Percentiles rank a stretch among this genome's conserved stretches.
Evolutionary conservation across 2,888 invertebrate genomes (phyloP).

Genomic region (Cordilura impudica): DNA sequence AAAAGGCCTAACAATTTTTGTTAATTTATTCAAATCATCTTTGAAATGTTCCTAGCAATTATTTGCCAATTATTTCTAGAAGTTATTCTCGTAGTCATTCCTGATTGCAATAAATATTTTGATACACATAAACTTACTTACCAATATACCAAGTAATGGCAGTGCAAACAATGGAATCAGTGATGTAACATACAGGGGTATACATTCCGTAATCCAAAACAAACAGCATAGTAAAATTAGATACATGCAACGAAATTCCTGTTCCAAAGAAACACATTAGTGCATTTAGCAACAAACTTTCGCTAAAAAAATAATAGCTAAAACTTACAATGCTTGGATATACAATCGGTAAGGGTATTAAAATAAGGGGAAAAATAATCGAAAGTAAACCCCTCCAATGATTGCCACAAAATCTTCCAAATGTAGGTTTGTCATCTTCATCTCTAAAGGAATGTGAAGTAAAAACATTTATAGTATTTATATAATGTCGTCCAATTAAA

Average conservation of each 20-base stretch:
- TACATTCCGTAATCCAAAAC: conserved; percentile 87
- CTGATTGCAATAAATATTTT: no score
- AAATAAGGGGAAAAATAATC: conserved; percentile 82
- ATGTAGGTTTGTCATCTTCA: conserved; percentile 25
- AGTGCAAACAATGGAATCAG: conserved; percentile 87
- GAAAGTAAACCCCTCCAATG: conserved; percentile 86
- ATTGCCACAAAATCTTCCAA: conserved; percentile 78
- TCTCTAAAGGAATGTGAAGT: conserved; percentile 6
- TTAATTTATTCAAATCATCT: no score
- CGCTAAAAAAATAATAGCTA: not conserved
- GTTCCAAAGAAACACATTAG: conserved; percentile 65
- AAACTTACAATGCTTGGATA: not conserved
- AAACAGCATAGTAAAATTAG: conserved; percentile 88
- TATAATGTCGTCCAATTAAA: no score
- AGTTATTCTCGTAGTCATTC: no score
- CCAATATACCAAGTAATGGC: conserved; percentile 87
- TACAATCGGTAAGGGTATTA: conserved; percentile 79
- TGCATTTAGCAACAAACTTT: not conserved
- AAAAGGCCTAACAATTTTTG: no score
- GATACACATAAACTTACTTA: conserved; percentile 41
- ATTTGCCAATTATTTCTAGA: no score
- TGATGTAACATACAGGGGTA: conserved; percentile 88
- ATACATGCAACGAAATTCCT: conserved; percentile 85
- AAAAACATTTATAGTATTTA: no score
- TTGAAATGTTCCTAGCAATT: no score